phyloP scores from a whole-genome alignment of 1,140 invertebrate species.

The Anagrus nilaparvatae region DNA sequence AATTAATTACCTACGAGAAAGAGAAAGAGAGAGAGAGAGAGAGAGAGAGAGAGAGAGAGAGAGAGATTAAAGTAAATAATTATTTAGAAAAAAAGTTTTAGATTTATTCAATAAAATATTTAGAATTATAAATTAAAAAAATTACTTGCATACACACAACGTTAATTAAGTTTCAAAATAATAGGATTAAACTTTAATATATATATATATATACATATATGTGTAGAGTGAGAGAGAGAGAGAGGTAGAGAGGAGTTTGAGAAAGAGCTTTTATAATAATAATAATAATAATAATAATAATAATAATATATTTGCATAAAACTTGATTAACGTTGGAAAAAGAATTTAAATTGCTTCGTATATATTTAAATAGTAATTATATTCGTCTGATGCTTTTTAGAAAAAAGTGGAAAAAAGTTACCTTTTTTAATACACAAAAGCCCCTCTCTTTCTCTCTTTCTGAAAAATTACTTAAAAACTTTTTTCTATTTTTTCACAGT shows the following conservation, averaged over 20 bases:
- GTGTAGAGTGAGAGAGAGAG: too few relatives aligned
- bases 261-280: too few relatives aligned
- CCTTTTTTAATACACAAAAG: too few relatives aligned
- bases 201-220: too few relatives aligned
- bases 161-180: conserved; percentile 5
- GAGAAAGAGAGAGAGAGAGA: neutral
- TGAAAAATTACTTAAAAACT: conserved; percentile 2
- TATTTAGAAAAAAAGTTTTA: too few relatives aligned
- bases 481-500: neutral
- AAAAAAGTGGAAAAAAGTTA: too few relatives aligned
- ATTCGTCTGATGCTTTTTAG: too few relatives aligned
- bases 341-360: conserved; percentile 11
- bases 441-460: too few relatives aligned
- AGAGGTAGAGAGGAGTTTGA: too few relatives aligned
- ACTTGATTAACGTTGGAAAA: conserved; percentile 9
- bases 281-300: too few relatives aligned
- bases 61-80: neutral
- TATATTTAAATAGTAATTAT: conserved; percentile 10
- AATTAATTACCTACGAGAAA: neutral
- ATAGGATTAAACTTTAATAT: conserved; percentile 7
- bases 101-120: neutral
- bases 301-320: conserved; percentile 7
- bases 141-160: neutral
- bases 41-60: conserved; percentile 4
- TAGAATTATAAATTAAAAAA: conserved; percentile 8